phyloP scores from a whole-genome alignment of 2,797 vertebrate species.

The Poecilia gillii region DNA sequence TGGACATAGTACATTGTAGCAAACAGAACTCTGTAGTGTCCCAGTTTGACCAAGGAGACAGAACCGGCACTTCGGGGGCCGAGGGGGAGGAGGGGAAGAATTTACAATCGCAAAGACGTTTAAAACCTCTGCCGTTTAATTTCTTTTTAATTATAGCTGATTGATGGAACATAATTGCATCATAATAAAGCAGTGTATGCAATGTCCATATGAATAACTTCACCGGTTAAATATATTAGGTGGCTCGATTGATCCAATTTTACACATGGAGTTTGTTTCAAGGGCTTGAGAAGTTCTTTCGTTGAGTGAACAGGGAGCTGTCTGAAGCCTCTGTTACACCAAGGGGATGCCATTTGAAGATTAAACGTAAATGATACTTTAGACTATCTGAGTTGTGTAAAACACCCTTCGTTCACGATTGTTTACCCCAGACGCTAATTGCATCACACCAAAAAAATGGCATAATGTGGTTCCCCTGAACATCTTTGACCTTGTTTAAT shows the following conservation, averaged over 20 bases:
- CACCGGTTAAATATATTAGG: slow-evolving; percentile 1
- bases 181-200: slow-evolving; percentile 11
- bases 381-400: not conserved
- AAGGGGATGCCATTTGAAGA: slow-evolving; percentile 13
- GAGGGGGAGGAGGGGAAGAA: not conserved
- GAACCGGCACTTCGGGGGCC: not conserved
- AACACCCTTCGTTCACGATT: not conserved
- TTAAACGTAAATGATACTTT: not conserved
- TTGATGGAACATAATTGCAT: slow-evolving; percentile 32
- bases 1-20: slow-evolving; percentile 31
- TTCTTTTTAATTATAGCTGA: slow-evolving; percentile 21
- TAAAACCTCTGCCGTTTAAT: slow-evolving; percentile 14
- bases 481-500: not conserved
- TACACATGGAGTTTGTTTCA: slow-evolving; percentile 9
- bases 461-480: not conserved
- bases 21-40: slow-evolving; percentile 31
- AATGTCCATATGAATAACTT: slow-evolving; percentile 7
- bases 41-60: slow-evolving; percentile 20
- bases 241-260: slow-evolving; percentile 11
- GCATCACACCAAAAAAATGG: not conserved
- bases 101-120: slow-evolving; percentile 17
- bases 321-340: slow-evolving; percentile 4
- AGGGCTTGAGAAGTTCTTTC: not conserved
- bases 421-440: not conserved
- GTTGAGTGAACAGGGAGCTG: not conserved